Percentiles rank a stretch among this genome's conserved stretches.
phyloP scores from a whole-genome alignment of 2,888 invertebrate species.

The Parasteatoda lunata region DNA sequence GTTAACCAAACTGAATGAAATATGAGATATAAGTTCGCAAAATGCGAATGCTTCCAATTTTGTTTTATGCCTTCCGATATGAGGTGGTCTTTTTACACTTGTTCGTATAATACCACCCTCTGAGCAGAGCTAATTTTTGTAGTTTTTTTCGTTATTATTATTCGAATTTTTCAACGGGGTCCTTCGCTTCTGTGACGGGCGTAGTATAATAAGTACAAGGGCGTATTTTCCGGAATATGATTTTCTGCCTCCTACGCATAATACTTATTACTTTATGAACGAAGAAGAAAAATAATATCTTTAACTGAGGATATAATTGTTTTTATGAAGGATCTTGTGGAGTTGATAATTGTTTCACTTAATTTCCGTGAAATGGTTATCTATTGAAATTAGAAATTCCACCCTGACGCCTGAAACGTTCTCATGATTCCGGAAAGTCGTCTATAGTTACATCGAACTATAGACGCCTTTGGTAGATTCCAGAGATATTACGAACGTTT shows the following conservation, averaged over 20 bases:
- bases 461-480: no score
- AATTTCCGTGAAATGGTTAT: constrained; percentile 1
- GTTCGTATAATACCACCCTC: constrained; percentile 49
- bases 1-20: constrained; percentile 60
- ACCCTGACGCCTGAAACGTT: not conserved
- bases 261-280: not conserved
- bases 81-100: constrained; percentile 26
- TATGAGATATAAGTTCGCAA: constrained; percentile 31
- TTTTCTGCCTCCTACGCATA: not conserved
- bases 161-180: not conserved
- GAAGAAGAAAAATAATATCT: not conserved
- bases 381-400: not conserved
- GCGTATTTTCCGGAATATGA: constrained; percentile 2
- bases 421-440: not conserved
- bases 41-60: constrained; percentile 25
- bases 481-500: no score
- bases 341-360: not conserved
- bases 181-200: not conserved
- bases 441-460: no score
- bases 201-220: not conserved
- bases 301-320: not conserved
- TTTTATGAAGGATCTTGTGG: not conserved
- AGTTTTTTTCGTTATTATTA: not conserved
- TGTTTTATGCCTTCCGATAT: constrained; percentile 30
- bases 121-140: constrained; percentile 32